Evolutionary conservation across 2,888 invertebrate genomes (phyloP).

Genomic region (Seira ritae): DNA sequence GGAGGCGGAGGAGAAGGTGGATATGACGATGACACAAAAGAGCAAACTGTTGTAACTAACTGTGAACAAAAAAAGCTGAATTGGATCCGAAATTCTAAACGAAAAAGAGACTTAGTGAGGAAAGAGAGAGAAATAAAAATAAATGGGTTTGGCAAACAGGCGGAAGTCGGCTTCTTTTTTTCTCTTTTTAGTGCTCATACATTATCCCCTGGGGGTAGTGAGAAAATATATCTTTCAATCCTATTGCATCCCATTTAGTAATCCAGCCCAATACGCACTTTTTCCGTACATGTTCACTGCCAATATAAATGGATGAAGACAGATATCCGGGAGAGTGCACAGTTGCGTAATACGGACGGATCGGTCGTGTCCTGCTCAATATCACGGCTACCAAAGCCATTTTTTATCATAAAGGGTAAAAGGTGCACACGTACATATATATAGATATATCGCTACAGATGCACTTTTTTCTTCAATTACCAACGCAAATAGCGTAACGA

Average conservation of each 20-base stretch:
- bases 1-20: slow-evolving; percentile 34
- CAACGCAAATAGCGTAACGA: slow-evolving; percentile 9
- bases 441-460: slow-evolving; percentile 1
- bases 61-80: slow-evolving; percentile 28
- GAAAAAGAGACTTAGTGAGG: slow-evolving; percentile 6
- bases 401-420: too few species aligned
- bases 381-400: too few species aligned
- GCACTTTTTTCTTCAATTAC: slow-evolving; percentile 26
- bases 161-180: slow-evolving; percentile 23
- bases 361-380: too few species aligned
- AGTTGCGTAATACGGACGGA: background rate
- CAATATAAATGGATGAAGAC: slow-evolving; percentile 8
- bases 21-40: slow-evolving; percentile 24
- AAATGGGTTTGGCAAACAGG: slow-evolving; percentile 46
- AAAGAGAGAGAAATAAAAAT: slow-evolving; percentile 50
- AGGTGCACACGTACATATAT: too few species aligned
- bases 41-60: slow-evolving; percentile 28
- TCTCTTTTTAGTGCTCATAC: slow-evolving; percentile 40
- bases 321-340: slow-evolving; percentile 1
- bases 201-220: slow-evolving; percentile 46
- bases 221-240: slow-evolving; percentile 14
- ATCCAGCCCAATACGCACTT: slow-evolving; percentile 11
- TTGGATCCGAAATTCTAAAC: background rate
- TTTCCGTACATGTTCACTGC: background rate
- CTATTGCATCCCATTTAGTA: slow-evolving; percentile 10